Percentiles rank a stretch among this genome's conserved stretches.
These are phyloP conservation scores for Meteorus cinctellus DNA, from an alignment of 2,888 invertebrate species.

Conservation along the genomic window DNA sequence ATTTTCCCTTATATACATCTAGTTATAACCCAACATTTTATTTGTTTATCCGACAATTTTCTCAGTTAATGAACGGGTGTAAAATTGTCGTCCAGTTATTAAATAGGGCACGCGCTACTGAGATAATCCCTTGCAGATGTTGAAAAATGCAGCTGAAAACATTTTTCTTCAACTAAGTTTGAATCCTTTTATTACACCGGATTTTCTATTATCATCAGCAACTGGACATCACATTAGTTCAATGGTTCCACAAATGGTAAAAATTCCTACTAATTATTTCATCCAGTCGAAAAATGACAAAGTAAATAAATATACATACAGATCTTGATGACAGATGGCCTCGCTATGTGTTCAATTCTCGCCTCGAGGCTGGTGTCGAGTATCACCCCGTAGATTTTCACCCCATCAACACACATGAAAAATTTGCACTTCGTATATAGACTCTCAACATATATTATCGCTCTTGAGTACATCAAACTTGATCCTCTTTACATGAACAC, in stretches of 20 bases:
- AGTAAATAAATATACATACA: not conserved
- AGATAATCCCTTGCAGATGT: conserved; percentile 42
- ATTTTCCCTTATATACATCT: not conserved
- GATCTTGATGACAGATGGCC: conserved; percentile 24
- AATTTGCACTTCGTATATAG: conserved; percentile 17
- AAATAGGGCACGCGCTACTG: not conserved
- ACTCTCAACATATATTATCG: not conserved
- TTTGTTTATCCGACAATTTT: not conserved
- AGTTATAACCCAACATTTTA: not conserved
- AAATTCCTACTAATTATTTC: conserved; percentile 56
- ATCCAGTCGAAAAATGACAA: conserved; percentile 46
- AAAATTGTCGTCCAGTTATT: not conserved
- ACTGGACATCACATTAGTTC: conserved; percentile 44
- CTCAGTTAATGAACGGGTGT: not conserved
- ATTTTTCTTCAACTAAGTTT: not conserved
- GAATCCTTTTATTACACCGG: not conserved
- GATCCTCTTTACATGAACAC: not conserved
- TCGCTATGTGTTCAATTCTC: not conserved
- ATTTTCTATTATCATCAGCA: conserved; percentile 4
- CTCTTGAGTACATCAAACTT: not conserved
- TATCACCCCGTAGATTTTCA: conserved; percentile 9
- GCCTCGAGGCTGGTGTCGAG: conserved; percentile 30
- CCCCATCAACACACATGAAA: conserved; percentile 4
- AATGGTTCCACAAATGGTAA: conserved; percentile 48
- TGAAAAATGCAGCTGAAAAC: conserved; percentile 51